Base-by-base conservation (phyloP, 2,888 invertebrate species). In the Caenorhabditis sp. region DNA sequence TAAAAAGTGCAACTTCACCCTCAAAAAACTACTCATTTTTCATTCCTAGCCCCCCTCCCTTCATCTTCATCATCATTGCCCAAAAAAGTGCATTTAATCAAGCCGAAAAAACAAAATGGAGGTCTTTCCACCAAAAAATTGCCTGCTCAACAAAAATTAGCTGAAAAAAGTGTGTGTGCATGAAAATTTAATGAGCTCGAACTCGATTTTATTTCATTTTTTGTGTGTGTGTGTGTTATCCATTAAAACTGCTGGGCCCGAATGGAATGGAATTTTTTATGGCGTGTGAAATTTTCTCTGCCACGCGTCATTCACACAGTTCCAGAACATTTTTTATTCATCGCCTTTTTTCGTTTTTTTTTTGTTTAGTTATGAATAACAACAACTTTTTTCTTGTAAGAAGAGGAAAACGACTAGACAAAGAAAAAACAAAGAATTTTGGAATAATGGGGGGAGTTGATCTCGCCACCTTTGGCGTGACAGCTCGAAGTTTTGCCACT, bases 181-280 rank as follows among this genome's bases (percentile, higher is more conserved):
- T 31, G 31, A 31, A 31, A 31, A 31, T 31, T 27, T n/a, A 56
- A 56, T 17, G 26, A 56, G 56, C 56, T 26, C 25, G 56, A 56
- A 56, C 56, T 56, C 25, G 27, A 27, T 26, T 26, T 56, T 56
- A 56, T n/a, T 25, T 25, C 17, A 20, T 25, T 26, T 31, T 31
- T 4, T 31, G 10, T 31, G 31, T 31, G 10, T 31, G 31, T 31
- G 10, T 31, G 31, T 31, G 31, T 31, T 31, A 31, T 56, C 21
- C 21, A 23, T 17, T 17, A 49, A 49, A 17, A 17, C 14, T 49
- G 49, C 14, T 49, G 49, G 49, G 17, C 14, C 14, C 14, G 17
- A 17, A 49, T 14, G 17, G 10, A 21, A 10, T 21, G 53, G 53
- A 21, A 53, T 31, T 31, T 31, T 31, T 31, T 31, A 31, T 31